Evolutionary conservation across 64 coral and sea anemone genomes (phyloP).

Genomic region (Actinia equina): DNA sequence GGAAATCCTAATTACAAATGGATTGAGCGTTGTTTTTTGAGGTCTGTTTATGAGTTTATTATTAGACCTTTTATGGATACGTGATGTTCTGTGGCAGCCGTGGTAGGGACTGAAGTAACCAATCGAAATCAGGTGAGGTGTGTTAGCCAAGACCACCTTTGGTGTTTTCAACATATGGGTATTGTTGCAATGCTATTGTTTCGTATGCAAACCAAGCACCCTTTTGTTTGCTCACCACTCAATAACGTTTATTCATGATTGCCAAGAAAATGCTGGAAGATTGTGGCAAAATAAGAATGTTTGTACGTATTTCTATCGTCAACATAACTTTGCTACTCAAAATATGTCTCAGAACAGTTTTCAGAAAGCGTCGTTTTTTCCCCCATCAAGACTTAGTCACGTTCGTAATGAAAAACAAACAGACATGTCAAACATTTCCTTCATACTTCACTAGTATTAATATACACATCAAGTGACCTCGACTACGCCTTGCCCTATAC

Average conservation of each 20-base stretch:
- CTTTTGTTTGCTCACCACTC: background rate
- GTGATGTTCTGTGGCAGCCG: background rate
- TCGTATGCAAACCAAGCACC: background rate
- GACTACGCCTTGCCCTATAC: background rate
- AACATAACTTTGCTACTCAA: background rate
- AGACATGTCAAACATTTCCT: background rate
- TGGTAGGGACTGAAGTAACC: background rate
- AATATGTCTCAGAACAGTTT: background rate
- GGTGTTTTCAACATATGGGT: background rate
- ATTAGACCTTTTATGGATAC: background rate
- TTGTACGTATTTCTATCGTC: background rate
- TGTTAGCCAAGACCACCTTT: background rate
- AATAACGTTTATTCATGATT: background rate
- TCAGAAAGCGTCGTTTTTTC: too few relatives aligned
- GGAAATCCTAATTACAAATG: constrained; percentile 11
- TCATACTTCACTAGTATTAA: background rate
- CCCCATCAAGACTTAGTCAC: too few relatives aligned
- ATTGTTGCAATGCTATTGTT: background rate
- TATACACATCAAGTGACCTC: background rate
- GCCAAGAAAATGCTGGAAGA: background rate
- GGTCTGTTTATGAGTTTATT: constrained; percentile 6
- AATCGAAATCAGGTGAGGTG: background rate
- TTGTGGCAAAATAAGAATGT: background rate
- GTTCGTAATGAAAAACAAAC: background rate
- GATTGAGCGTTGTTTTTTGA: constrained; percentile 5